Percentiles rank a stretch among this genome's conserved stretches.
Evolutionary conservation across 92 coral and sea anemone species (phyloP).

Genomic region (Meandrina meandrites): DNA sequence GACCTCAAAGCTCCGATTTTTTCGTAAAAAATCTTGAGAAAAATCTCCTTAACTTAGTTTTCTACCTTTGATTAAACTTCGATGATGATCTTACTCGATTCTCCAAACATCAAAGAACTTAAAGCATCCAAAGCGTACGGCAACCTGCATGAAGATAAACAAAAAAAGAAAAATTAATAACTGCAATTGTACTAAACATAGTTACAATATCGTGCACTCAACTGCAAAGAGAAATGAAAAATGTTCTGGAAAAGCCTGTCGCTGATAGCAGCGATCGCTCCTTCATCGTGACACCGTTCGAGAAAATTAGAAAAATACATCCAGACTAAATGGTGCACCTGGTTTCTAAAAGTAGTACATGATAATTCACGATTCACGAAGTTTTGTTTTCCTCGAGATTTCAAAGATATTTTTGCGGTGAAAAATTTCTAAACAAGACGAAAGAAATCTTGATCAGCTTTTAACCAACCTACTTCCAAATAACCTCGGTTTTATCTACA

Average conservation of each 20-base stretch:
- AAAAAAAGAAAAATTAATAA: background rate
- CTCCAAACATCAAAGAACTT: background rate
- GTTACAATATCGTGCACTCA: background rate
- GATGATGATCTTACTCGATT: background rate
- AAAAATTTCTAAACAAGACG: no score
- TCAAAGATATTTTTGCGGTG: no score
- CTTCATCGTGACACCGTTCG: no score
- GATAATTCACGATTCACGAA: no score
- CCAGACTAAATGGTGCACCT: no score
- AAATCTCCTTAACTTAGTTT: background rate
- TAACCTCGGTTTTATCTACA: no score
- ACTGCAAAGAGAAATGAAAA: background rate
- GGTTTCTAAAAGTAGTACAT: no score
- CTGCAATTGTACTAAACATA: background rate
- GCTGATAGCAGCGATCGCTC: background rate
- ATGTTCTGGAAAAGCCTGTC: background rate
- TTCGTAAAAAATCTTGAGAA: background rate
- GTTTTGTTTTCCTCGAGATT: no score
- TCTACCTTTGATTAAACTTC: background rate
- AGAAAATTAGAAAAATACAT: no score
- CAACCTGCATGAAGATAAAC: background rate
- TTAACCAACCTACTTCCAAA: no score
- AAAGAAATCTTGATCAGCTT: background rate
- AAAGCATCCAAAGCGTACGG: background rate
- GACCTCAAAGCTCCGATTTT: background rate